Conservation (phyloP, 2,113 vertebrate species). For the Neodontobutis hainanensis region DNA sequence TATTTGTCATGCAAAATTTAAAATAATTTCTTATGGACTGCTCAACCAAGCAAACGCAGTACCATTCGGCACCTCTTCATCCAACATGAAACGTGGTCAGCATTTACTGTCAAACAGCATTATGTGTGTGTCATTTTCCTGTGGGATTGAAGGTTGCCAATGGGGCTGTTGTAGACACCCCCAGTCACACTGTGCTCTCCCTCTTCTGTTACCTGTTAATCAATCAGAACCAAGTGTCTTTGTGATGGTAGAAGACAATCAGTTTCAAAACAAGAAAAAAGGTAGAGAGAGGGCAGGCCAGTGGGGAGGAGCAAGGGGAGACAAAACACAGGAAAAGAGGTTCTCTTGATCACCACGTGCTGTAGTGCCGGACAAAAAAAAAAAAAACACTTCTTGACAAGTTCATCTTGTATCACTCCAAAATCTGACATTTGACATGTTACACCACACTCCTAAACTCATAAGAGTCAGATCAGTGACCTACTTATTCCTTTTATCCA, state of each 20-base stretch:
- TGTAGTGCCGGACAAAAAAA: slow-evolving; percentile 64
- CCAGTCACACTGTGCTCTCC: slow-evolving; percentile 83
- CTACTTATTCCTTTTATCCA: slow-evolving; percentile 23
- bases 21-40: slow-evolving; percentile 72
- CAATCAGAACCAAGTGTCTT: slow-evolving; percentile 88
- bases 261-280: slow-evolving; percentile 82
- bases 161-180: slow-evolving; percentile 72
- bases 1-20: slow-evolving; percentile 72
- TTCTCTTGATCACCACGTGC: slow-evolving; percentile 62
- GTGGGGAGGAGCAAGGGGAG: slow-evolving; percentile 67
- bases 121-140: slow-evolving; percentile 56
- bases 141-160: slow-evolving; percentile 55
- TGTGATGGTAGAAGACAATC: slow-evolving; percentile 88
- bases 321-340: slow-evolving; percentile 74
- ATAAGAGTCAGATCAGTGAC: slow-evolving; percentile 15
- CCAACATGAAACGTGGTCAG: slow-evolving; percentile 60
- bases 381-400: slow-evolving; percentile 45
- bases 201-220: slow-evolving; percentile 85
- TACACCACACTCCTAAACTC: not conserved
- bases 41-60: slow-evolving; percentile 60
- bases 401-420: slow-evolving; percentile 6
- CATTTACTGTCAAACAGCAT: slow-evolving; percentile 80
- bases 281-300: slow-evolving; percentile 78
- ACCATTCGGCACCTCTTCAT: slow-evolving; percentile 58
- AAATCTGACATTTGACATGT: slow-evolving; percentile 6